phyloP scores from a whole-genome alignment of 2,888 invertebrate species.

The Ashinkailepas kermadecensis region DNA sequence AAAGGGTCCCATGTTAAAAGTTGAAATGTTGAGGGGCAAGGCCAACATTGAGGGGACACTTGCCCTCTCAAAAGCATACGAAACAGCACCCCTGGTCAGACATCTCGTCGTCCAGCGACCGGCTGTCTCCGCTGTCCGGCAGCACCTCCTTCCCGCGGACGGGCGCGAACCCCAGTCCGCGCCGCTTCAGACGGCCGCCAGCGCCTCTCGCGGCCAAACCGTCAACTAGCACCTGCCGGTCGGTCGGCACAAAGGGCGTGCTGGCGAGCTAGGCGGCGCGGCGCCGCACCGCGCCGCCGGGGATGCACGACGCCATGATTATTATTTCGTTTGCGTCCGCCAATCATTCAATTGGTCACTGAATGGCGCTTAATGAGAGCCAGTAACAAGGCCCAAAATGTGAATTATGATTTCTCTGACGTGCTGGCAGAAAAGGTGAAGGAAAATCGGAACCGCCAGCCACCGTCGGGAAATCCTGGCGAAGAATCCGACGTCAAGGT shows the following conservation, averaged over 20 bases:
- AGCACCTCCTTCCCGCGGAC: too few relatives aligned
- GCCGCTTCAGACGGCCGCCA: not conserved
- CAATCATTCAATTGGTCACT: slow-evolving; percentile 20
- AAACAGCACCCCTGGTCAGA: too few relatives aligned
- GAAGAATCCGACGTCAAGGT: too few relatives aligned
- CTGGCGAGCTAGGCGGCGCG: not conserved
- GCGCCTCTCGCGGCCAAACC: not conserved
- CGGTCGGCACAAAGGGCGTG: not conserved
- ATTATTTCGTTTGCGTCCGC: slow-evolving; percentile 20
- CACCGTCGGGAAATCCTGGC: not conserved
- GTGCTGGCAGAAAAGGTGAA: not conserved
- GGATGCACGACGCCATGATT: not conserved
- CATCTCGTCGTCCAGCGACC: too few relatives aligned
- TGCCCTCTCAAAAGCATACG: too few relatives aligned
- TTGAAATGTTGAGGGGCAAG: too few relatives aligned
- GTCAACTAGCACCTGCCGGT: not conserved
- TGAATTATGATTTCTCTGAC: not conserved
- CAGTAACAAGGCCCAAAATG: slow-evolving; percentile 12
- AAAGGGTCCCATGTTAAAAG: too few relatives aligned
- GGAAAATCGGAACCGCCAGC: not conserved
- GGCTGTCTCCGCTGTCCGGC: too few relatives aligned
- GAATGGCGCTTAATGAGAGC: slow-evolving; percentile 9
- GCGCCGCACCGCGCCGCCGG: not conserved
- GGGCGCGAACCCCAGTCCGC: too few relatives aligned
- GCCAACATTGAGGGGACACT: too few relatives aligned